phyloP scores from a whole-genome alignment of 2,113 vertebrate genomes.

The Thunnus maccoyii region DNA sequence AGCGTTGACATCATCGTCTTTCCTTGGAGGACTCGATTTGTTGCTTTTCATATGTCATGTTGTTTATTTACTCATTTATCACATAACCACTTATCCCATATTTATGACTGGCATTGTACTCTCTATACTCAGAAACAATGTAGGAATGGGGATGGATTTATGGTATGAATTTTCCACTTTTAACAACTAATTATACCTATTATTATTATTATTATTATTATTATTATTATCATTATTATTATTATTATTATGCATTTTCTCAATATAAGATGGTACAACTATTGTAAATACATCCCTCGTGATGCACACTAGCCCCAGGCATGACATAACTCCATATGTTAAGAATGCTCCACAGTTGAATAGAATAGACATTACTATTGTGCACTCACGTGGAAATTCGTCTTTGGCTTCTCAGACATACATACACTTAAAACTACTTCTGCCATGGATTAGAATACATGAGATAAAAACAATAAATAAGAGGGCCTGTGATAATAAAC shows the following conservation, averaged over 20 bases:
- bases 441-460: too few species aligned
- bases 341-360: constrained; percentile 23
- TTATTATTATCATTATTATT: too few species aligned
- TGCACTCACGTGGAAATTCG: too few species aligned
- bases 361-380: too few species aligned
- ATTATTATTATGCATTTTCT: neutral
- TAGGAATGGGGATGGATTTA: neutral
- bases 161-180: neutral
- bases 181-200: neutral
- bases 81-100: neutral
- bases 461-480: too few species aligned
- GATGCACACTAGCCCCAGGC: neutral
- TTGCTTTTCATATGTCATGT: neutral
- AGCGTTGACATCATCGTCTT: constrained; percentile 29
- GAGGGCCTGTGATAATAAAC: too few species aligned
- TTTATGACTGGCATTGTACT: neutral
- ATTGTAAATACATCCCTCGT: neutral
- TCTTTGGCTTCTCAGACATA: too few species aligned
- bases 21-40: neutral
- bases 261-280: neutral
- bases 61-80: constrained; percentile 39
- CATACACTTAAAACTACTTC: too few species aligned
- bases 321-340: neutral
- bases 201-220: too few species aligned
- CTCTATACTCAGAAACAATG: constrained; percentile 13